Evolutionary conservation across 2,797 vertebrate species (phyloP).

Genomic region (Apogon talboti): DNA sequence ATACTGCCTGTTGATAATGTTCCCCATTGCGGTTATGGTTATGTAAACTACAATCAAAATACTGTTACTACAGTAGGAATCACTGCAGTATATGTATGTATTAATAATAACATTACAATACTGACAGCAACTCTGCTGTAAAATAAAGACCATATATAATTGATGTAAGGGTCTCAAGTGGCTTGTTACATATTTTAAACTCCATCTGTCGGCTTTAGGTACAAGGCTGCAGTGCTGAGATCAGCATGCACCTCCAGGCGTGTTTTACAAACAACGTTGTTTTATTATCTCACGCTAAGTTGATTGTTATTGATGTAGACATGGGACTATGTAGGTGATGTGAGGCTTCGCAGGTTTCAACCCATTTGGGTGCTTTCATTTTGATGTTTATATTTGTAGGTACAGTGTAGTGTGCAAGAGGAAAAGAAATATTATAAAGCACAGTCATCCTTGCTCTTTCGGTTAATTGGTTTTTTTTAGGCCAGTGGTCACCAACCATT

Average conservation of each 20-base stretch:
- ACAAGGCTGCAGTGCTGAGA: conserved; percentile 30
- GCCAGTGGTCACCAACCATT: no score
- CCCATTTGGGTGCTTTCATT: no score
- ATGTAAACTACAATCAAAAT: not conserved
- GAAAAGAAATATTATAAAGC: no score
- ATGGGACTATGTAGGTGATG: no score
- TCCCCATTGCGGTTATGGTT: not conserved
- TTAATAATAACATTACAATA: conserved; percentile 9
- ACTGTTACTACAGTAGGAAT: not conserved
- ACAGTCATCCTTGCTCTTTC: no score
- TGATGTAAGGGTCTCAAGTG: conserved; percentile 33
- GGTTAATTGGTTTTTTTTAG: no score
- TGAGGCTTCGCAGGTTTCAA: no score
- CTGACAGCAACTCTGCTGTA: not conserved
- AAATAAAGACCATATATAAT: conserved; percentile 44
- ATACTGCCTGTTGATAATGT: not conserved
- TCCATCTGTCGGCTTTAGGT: conserved; percentile 41
- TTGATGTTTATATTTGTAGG: no score
- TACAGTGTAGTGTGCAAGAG: no score
- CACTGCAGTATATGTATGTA: not conserved
- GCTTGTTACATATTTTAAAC: conserved; percentile 52
- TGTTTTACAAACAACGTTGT: conserved; percentile 44
- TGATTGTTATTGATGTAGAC: conserved; percentile 4
- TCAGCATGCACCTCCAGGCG: conserved; percentile 17
- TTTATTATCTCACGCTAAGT: conserved; percentile 39